Conservation (phyloP, 2,888 invertebrate species). For the Tenthredo mesomela region DNA sequence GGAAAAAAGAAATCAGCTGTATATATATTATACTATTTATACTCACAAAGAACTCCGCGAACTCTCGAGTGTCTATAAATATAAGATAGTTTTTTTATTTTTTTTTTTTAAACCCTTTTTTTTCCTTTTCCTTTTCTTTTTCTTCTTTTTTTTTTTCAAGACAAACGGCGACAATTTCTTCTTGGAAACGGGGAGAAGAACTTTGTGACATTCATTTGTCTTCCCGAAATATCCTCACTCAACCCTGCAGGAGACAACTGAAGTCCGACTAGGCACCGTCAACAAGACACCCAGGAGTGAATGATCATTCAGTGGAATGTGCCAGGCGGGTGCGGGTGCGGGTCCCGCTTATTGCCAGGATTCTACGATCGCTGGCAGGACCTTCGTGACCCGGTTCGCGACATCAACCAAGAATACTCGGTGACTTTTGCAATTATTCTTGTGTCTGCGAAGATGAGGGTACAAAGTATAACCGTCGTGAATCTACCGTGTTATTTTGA, state of each 20-base stretch:
- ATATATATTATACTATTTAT: too few relatives aligned
- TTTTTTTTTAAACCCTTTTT: background rate
- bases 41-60: background rate
- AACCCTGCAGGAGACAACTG: slow-evolving; percentile 28
- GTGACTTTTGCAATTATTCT: slow-evolving; percentile 10
- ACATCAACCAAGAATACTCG: slow-evolving; percentile 12
- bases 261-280: slow-evolving; percentile 21
- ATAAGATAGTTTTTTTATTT: background rate
- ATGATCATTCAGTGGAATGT: slow-evolving; percentile 40
- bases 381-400: slow-evolving; percentile 28
- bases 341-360: slow-evolving; percentile 14
- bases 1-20: too few relatives aligned
- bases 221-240: slow-evolving; percentile 19
- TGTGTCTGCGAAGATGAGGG: slow-evolving; percentile 29
- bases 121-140: background rate
- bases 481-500: background rate
- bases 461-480: slow-evolving; percentile 4
- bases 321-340: background rate
- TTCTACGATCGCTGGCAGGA: background rate
- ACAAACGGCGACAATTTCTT: slow-evolving; percentile 30
- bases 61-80: background rate
- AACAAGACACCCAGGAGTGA: slow-evolving; percentile 27
- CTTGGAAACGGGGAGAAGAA: background rate
- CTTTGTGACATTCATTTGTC: slow-evolving; percentile 19
- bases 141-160: background rate